These are phyloP conservation scores for Chymomyza fuscimana DNA, from an alignment of 2,888 invertebrate species.

Conservation along the genomic window DNA sequence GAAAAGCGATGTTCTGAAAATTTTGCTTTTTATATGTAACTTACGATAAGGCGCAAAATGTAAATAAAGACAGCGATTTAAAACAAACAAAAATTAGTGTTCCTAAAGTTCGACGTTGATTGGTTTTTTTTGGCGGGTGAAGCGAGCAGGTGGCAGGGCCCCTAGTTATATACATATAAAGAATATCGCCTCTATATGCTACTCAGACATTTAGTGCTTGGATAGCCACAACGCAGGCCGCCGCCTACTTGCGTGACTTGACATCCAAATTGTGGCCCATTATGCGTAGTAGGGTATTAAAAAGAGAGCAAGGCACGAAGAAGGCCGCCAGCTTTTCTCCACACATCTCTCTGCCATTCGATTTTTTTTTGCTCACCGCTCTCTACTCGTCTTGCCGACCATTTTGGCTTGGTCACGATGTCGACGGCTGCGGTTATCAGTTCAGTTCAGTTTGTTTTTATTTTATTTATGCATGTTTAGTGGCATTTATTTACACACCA, in stretches of 20 bases:
- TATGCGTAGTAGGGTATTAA: not conserved
- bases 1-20: too few species aligned
- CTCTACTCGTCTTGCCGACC: not conserved
- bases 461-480: conserved; percentile 57
- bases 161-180: not conserved
- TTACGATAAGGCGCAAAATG: too few species aligned
- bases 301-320: not conserved
- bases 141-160: too few species aligned
- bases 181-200: not conserved
- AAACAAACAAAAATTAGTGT: too few species aligned
- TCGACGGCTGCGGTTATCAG: conserved; percentile 65
- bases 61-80: too few species aligned
- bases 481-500: conserved; percentile 56
- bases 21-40: too few species aligned
- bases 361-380: not conserved
- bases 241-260: not conserved
- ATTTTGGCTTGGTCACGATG: conserved; percentile 52
- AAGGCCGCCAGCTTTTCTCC: not conserved
- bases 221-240: not conserved
- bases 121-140: too few species aligned
- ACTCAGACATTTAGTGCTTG: not conserved
- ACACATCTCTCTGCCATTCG: not conserved
- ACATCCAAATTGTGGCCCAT: not conserved
- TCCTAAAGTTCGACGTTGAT: too few species aligned
- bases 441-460: conserved; percentile 58